Evolutionary conservation across 37 sponge, comb jelly and placozoan genomes (phyloP).

Genomic region (Halisarca cf. caerulea): DNA sequence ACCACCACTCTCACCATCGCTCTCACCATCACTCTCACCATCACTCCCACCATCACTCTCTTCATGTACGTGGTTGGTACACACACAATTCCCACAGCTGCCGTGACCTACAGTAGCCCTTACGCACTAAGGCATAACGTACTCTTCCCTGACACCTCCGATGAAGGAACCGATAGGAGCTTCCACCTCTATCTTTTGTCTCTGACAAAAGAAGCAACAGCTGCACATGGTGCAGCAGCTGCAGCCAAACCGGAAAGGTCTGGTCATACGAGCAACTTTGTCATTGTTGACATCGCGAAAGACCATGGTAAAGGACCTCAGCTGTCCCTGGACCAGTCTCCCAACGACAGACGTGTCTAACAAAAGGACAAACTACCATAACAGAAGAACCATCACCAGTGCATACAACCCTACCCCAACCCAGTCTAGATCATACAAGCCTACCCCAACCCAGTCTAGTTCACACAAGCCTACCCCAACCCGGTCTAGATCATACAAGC

Average conservation of each 20-base stretch:
- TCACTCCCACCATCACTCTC: constrained; percentile 1
- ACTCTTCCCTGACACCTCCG: constrained; percentile 19
- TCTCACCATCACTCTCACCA: background rate
- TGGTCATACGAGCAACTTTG: background rate
- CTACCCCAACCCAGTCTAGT: no score
- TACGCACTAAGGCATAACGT: no score
- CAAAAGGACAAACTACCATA: background rate
- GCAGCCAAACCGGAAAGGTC: constrained; percentile 4
- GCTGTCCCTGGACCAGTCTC: background rate
- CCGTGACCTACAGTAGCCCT: no score
- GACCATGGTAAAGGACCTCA: constrained; percentile 5
- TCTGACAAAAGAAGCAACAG: background rate
- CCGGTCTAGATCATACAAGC: no score
- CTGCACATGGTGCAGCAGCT: constrained; percentile 27
- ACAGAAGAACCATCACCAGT: no score
- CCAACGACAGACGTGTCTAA: background rate
- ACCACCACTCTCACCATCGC: background rate
- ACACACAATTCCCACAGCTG: no score
- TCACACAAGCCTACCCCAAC: no score
- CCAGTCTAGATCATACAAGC: no score
- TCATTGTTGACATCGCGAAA: background rate
- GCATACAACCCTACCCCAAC: no score
- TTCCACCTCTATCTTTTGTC: constrained; percentile 14
- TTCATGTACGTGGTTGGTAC: background rate
- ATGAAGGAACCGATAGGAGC: background rate